Evolutionary conservation across 2,888 invertebrate genomes (phyloP).

Genomic region (Hirtodrosophila trivittata): DNA sequence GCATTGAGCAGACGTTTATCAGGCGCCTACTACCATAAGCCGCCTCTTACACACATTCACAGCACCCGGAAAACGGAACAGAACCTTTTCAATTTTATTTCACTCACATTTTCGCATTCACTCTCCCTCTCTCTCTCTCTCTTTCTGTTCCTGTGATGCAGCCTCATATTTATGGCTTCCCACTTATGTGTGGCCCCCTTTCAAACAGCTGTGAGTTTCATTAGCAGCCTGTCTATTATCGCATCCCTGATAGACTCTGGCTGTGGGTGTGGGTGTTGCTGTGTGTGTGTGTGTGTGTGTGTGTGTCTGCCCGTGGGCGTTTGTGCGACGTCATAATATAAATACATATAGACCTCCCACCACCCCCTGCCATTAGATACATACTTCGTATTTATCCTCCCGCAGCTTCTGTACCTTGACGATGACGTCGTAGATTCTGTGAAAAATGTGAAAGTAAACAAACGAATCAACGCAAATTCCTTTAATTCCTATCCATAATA

Average conservation of each 20-base stretch:
- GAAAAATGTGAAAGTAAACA: constrained; percentile 32
- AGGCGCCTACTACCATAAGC: constrained; percentile 22
- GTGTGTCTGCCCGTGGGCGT: constrained; percentile 27
- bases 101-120: constrained; percentile 33
- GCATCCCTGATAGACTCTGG: constrained; percentile 7
- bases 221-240: constrained; percentile 49
- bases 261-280: not conserved
- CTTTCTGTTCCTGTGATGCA: constrained; percentile 9
- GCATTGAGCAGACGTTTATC: constrained; percentile 33
- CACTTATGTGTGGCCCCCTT: constrained; percentile 49
- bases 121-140: not conserved
- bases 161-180: constrained; percentile 63
- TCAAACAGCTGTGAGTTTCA: constrained; percentile 59
- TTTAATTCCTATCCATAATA: constrained; percentile 30
- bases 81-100: constrained; percentile 60
- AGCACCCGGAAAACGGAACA: constrained; percentile 24
- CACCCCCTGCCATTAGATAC: too few relatives aligned
- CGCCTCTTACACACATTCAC: constrained; percentile 25
- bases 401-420: constrained; percentile 7
- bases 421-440: constrained; percentile 47
- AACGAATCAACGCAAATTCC: constrained; percentile 46
- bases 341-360: constrained; percentile 46
- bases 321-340: constrained; percentile 66
- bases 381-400: not conserved
- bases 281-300: constrained; percentile 6